Percentiles rank a stretch among this genome's conserved stretches.
These are phyloP conservation scores for Leptothorax acervorum DNA, from an alignment of 2,888 invertebrate species.

Conservation along the genomic window DNA sequence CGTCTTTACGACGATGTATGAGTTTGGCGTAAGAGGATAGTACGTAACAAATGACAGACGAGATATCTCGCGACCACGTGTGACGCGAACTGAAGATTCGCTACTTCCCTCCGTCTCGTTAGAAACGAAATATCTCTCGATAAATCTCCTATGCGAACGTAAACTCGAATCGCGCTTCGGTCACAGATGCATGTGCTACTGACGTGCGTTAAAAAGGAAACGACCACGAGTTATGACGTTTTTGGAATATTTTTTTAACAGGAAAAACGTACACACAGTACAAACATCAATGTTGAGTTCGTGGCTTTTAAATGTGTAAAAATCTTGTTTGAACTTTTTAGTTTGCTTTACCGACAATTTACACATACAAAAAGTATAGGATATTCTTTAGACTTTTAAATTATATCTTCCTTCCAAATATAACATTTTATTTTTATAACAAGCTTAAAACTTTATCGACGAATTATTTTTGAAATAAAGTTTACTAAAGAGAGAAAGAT, in stretches of 20 bases:
- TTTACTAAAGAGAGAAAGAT: neutral
- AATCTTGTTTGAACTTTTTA: neutral
- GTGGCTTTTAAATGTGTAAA: neutral
- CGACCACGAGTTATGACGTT: neutral
- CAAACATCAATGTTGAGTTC: neutral
- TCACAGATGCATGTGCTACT: neutral
- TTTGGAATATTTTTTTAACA: constrained; percentile 6
- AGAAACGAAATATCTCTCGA: constrained; percentile 6
- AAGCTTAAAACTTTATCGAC: neutral
- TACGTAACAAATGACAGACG: constrained; percentile 62
- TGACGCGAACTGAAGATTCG: constrained; percentile 22
- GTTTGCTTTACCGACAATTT: neutral
- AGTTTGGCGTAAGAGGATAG: constrained; percentile 50
- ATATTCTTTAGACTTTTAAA: neutral
- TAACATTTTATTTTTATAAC: neutral
- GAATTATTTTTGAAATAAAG: neutral
- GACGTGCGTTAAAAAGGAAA: constrained; percentile 10
- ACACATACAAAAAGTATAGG: neutral
- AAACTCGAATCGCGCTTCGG: neutral
- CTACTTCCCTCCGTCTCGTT: constrained; percentile 30
- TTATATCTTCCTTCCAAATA: neutral
- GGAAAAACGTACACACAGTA: neutral
- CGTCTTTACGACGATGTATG: constrained; percentile 60
- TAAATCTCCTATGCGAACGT: constrained; percentile 14
- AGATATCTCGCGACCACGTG: constrained; percentile 46